Evolutionary conservation across 2,797 vertebrate genomes (phyloP), one percentile per base, ranked within the genome.

Genomic region (Sitta carolinensis): DNA sequence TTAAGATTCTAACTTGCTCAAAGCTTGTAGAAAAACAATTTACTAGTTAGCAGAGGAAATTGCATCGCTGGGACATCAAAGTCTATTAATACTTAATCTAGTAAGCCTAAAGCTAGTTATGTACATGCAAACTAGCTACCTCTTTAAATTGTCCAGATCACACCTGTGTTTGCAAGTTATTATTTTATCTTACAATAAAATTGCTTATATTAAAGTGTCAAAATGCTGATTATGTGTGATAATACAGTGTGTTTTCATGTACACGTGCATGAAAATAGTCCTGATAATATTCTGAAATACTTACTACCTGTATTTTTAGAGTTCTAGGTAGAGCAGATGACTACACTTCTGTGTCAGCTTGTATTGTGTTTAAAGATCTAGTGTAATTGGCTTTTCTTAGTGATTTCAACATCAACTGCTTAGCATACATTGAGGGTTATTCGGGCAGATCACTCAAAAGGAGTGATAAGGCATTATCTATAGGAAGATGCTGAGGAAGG

Each of bases 351-450:
- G 34, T 75, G 52, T 82, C 67, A 73, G 57, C 72, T 74, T 67
- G 52, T 84, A 66, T 23, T 93, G 72, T 82, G 84, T 93, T 89
- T 92, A 57, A 87, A 66, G 87, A n/a, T 63, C 25, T 36, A 21
- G 42, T 18, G 57, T 95, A 91, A 93, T 91, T 38, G 1, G 82
- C 75, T 89, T 96, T 83, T 75, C 84, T 36, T 58, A 42, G 72
- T 51, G 75, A 54, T 91, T 91, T 77, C 85, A 80, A 14, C 48
- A 9, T 36, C 42, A 70, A 54, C 61, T 74, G 42, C 84, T 91
- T 54, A 67, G 55, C 70, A 34, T 52, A 25, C 13, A 1, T 12
- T 29, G 74, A 38, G 76, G 52, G 40, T 32, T 85, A 80, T 77
- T 52, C 68, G 67, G 55, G 29, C 64, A 64, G 52, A 57, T 85